These are phyloP conservation scores for Salvelinus fontinalis DNA, from an alignment of 2,113 vertebrate genomes.

Conservation along the genomic window DNA sequence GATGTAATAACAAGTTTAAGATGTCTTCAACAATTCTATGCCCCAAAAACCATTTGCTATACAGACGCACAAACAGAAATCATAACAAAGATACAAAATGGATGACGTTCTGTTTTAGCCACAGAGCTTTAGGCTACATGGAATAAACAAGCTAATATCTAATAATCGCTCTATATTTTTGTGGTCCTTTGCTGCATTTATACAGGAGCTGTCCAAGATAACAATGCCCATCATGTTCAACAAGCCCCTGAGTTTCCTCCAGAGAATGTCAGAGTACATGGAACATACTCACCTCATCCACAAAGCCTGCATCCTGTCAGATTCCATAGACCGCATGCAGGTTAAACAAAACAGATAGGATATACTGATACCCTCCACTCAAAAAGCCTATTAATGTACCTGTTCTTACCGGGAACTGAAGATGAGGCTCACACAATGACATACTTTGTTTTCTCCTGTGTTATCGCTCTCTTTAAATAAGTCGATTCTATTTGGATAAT, in stretches of 20 bases:
- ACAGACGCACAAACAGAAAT: neutral
- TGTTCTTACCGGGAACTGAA: too few relatives aligned
- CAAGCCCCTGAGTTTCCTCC: slow-evolving; percentile 94
- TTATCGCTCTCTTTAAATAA: neutral
- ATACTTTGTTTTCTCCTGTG: too few relatives aligned
- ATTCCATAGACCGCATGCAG: slow-evolving; percentile 92
- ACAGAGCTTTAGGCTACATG: neutral
- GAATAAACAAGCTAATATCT: neutral
- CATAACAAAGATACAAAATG: neutral
- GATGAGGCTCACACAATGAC: too few relatives aligned
- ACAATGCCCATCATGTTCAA: slow-evolving; percentile 98
- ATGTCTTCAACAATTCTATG: neutral
- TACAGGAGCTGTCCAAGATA: slow-evolving; percentile 94
- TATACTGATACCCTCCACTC: too few relatives aligned
- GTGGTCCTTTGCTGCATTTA: neutral
- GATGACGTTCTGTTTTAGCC: too few relatives aligned
- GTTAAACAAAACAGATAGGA: slow-evolving; percentile 55
- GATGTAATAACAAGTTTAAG: neutral
- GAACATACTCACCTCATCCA: slow-evolving; percentile 92
- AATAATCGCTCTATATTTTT: neutral
- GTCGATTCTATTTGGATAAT: neutral
- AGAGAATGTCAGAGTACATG: slow-evolving; percentile 96
- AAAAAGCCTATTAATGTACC: too few relatives aligned
- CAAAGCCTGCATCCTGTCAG: slow-evolving; percentile 80
- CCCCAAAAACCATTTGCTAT: neutral